Conservation (phyloP, 2,113 vertebrate genomes). For the Suncus etruscus region DNA sequence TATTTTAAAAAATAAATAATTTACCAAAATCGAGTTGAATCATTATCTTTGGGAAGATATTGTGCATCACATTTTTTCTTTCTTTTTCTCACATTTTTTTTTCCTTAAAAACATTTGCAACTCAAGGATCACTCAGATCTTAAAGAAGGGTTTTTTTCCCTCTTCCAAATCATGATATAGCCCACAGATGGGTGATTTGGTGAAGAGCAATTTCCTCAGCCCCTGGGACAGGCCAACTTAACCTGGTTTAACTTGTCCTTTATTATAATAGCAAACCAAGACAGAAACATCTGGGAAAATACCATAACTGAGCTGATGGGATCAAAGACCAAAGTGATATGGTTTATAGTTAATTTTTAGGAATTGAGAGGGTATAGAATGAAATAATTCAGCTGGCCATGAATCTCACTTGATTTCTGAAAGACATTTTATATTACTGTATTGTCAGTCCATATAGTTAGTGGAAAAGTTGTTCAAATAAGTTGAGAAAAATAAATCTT, state of each 20-base stretch:
- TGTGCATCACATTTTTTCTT: neutral
- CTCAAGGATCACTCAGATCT: neutral
- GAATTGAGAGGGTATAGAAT: conserved; percentile 30
- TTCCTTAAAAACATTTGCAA: neutral
- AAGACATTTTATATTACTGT: neutral
- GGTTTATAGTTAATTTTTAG: conserved; percentile 62
- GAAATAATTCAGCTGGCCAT: conserved; percentile 39
- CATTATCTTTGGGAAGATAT: conserved; percentile 27
- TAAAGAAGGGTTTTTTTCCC: neutral
- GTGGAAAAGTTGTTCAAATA: neutral
- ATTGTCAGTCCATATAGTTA: neutral
- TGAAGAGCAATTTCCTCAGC: conserved; percentile 14
- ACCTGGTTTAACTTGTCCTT: conserved; percentile 13
- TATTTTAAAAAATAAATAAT: conserved; percentile 53
- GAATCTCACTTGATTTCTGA: neutral
- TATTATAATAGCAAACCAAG: conserved; percentile 52
- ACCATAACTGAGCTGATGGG: conserved; percentile 42
- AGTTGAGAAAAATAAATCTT: neutral
- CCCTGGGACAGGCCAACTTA: neutral
- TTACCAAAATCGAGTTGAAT: neutral
- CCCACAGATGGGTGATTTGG: neutral
- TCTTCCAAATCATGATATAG: neutral
- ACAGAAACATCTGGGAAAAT: conserved; percentile 76
- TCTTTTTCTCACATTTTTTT: no score
- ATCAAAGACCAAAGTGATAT: conserved; percentile 63